Evolutionary conservation across 2,113 vertebrate species (phyloP), one percentile per base, ranked within the genome.

Genomic region (Planiliza haematocheilus): DNA sequence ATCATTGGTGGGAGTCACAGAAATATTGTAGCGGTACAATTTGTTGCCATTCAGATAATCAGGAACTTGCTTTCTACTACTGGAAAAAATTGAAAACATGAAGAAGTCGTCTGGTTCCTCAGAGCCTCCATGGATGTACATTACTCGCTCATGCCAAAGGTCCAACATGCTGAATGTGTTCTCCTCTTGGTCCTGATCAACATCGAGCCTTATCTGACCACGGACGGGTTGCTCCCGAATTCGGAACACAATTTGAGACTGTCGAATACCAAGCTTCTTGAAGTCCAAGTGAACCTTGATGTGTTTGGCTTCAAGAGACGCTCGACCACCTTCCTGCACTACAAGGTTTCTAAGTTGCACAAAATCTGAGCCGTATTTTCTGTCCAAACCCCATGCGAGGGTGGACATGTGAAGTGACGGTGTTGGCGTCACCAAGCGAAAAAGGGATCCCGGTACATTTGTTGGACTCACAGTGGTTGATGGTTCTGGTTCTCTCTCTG

Each of bases 51-150:
- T 94, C 16, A 96, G 85, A 89, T 94, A 94, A 1, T 81, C 73
- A 36, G 92, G 93, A 63, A 94, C 74, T 70, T 90, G 83, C 61
- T 94, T 95, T 80, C 94, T 93, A 83, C 91, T 95, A 56, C 69
- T 95, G 10, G 84, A 89, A 89, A 88, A 95, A 74, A 98, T 7
- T 0, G 92, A 95, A 87, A 97, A 97, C 82, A 91, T 94, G 68
- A 98, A 97, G 82, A 90, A 92, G 91, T 97, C 95, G 0, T 79
- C 90, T 10, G 86, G 82, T 58, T 94, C 92, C 77, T 99, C 96
- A 46, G 97, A 96, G 38, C 95, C 95, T 69, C 95, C 95, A 17
- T 97, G 97, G 82, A 96, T 81, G 41, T 97, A 98, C 45, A 95
- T 92, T 34, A 96, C 91, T 79, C 93, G 92, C 10, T 88, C 93